A percentile compares a stretch with the other conserved stretches of the same genome.
Evolutionary conservation across 1,140 invertebrate genomes (phyloP).

Genomic region (Harpegnathos saltator): DNA sequence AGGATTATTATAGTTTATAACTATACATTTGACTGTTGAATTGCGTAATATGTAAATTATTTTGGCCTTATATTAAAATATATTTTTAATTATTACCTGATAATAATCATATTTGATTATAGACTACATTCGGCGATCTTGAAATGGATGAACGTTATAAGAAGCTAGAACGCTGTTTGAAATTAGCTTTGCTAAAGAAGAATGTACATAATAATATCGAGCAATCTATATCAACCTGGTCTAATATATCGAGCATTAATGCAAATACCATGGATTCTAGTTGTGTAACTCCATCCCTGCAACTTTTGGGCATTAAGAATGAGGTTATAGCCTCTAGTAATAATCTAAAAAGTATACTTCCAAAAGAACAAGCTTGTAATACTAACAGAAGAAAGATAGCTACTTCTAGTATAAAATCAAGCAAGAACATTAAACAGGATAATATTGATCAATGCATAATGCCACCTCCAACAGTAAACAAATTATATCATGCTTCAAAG

Average conservation of each 20-base stretch:
- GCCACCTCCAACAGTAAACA: slow-evolving; percentile 72
- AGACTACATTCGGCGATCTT: slow-evolving; percentile 71
- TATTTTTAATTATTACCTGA: background rate
- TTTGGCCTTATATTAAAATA: background rate
- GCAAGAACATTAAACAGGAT: slow-evolving; percentile 8
- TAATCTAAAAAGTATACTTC: slow-evolving; percentile 70
- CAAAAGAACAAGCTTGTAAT: background rate
- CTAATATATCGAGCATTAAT: slow-evolving; percentile 74
- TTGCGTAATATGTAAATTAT: background rate
- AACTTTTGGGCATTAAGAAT: slow-evolving; percentile 62
- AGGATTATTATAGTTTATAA: too few relatives aligned
- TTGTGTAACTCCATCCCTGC: background rate
- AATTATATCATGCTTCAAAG: background rate
- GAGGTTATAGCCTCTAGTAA: slow-evolving; percentile 76
- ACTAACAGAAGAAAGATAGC: slow-evolving; percentile 33
- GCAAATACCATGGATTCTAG: slow-evolving; percentile 60
- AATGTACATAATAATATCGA: background rate
- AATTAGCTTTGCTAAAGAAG: slow-evolving; percentile 59
- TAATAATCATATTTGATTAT: background rate
- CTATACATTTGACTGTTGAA: background rate
- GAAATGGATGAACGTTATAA: slow-evolving; percentile 73
- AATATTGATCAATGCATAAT: slow-evolving; percentile 63
- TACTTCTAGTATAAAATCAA: slow-evolving; percentile 76
- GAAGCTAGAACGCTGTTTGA: slow-evolving; percentile 67
- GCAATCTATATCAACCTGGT: background rate